Evolutionary conservation across 2,888 invertebrate species (phyloP).

Genomic region (Meghimatium bilineatum): DNA sequence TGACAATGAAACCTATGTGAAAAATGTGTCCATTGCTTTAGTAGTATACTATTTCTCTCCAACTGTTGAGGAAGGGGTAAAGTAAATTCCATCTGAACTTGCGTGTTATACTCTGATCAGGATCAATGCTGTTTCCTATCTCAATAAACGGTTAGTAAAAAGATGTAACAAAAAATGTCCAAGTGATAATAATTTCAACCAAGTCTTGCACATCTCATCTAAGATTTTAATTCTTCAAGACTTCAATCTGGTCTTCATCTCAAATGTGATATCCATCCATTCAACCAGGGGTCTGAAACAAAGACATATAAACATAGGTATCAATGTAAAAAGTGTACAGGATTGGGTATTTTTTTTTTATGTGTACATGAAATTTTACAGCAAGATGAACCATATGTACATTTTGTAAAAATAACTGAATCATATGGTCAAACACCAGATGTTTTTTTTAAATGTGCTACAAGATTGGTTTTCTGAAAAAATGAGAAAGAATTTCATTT

Average conservation of each 20-base stretch:
- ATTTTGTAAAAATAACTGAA: not conserved
- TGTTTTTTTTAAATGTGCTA: not conserved
- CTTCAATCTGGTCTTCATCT: slow-evolving; percentile 5
- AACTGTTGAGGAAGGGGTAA: slow-evolving; percentile 18
- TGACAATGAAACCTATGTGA: slow-evolving; percentile 10
- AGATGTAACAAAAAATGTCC: not conserved
- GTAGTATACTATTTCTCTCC: slow-evolving; percentile 6
- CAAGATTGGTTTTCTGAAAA: not conserved
- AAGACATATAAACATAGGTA: slow-evolving; percentile 37
- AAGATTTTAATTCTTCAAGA: not conserved
- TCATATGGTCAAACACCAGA: not conserved
- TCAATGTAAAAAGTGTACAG: not conserved
- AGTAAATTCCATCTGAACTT: slow-evolving; percentile 25
- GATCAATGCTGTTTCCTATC: not conserved
- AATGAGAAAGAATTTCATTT: not conserved
- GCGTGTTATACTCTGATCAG: not conserved
- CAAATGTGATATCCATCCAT: slow-evolving; percentile 17
- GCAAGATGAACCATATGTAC: not conserved
- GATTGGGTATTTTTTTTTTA: not conserved
- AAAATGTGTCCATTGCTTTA: slow-evolving; percentile 9
- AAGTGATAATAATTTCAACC: not conserved
- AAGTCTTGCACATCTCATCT: not conserved
- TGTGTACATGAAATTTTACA: not conserved
- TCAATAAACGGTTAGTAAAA: not conserved
- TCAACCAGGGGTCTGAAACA: slow-evolving; percentile 27